Evolutionary conservation across 1,140 invertebrate species (phyloP).

Genomic region (Eupristina koningsbergeri): DNA sequence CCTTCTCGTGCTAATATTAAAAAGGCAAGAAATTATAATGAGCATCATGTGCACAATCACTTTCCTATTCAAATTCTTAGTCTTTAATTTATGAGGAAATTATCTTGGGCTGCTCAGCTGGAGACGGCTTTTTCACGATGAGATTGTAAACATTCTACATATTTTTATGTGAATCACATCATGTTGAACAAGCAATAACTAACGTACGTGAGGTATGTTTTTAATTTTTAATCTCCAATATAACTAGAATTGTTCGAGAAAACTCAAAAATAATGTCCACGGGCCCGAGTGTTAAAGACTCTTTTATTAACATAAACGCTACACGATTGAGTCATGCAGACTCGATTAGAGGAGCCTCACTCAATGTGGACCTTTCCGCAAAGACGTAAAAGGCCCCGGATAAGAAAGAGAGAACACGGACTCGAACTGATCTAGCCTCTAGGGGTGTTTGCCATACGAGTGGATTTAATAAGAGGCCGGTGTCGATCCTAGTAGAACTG

Average conservation of each 20-base stretch:
- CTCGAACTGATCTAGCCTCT: neutral
- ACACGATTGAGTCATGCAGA: neutral
- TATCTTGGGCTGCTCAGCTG: neutral
- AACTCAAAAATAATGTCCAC: too few species aligned
- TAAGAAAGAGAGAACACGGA: neutral
- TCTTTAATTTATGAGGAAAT: neutral
- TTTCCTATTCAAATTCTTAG: neutral
- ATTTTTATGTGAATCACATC: neutral
- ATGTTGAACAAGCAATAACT: too few species aligned
- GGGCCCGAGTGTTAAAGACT: too few species aligned
- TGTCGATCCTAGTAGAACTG: neutral
- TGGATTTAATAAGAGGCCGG: conserved; percentile 20
- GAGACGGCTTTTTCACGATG: neutral
- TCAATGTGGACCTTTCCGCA: neutral
- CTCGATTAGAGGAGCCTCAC: too few species aligned
- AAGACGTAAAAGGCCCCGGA: neutral
- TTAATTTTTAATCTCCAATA: too few species aligned
- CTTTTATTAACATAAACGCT: neutral
- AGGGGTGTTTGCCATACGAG: neutral
- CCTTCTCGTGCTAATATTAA: too few species aligned
- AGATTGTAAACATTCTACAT: neutral
- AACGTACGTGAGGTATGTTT: too few species aligned
- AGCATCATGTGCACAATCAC: neutral
- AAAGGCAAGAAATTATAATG: neutral
- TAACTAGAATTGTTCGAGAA: too few species aligned